These are phyloP conservation scores for Campopleginae sp. DNA, from an alignment of 2,888 invertebrate species.

Conservation along the genomic window DNA sequence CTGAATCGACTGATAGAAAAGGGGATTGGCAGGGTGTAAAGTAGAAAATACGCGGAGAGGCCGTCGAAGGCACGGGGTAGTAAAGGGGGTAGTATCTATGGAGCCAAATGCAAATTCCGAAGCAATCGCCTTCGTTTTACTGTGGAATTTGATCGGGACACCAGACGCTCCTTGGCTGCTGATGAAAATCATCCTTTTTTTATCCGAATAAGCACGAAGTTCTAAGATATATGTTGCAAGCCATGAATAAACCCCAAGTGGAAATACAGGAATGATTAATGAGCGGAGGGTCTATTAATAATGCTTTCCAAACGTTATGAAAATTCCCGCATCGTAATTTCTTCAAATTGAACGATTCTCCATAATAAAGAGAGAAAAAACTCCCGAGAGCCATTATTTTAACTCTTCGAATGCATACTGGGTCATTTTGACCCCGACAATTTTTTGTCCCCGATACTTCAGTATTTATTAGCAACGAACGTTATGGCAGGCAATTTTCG, in stretches of 20 bases:
- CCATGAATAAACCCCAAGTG: constrained; percentile 21
- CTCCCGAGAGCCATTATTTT: background rate
- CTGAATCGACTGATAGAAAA: constrained; percentile 28
- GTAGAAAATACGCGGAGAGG: constrained; percentile 46
- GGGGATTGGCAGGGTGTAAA: constrained; percentile 14
- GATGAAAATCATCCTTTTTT: constrained; percentile 63
- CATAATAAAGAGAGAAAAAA: background rate
- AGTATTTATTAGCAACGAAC: too few relatives aligned
- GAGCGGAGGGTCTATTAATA: constrained; percentile 34
- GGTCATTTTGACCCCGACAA: too few relatives aligned
- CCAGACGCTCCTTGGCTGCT: constrained; percentile 58
- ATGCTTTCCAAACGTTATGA: constrained; percentile 10
- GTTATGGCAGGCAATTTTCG: too few relatives aligned
- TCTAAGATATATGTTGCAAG: constrained; percentile 4
- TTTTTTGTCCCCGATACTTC: too few relatives aligned
- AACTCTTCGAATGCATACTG: too few relatives aligned
- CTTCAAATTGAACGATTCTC: background rate
- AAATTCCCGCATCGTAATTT: constrained; percentile 38
- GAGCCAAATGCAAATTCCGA: constrained; percentile 62
- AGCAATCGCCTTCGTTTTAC: constrained; percentile 64
- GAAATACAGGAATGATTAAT: constrained; percentile 26
- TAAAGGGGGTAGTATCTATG: constrained; percentile 27
- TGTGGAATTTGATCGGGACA: constrained; percentile 66
- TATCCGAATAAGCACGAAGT: constrained; percentile 14
- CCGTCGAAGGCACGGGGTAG: background rate